Evolutionary conservation across 2,113 vertebrate species (phyloP).

Genomic region (Alethe castanea): DNA sequence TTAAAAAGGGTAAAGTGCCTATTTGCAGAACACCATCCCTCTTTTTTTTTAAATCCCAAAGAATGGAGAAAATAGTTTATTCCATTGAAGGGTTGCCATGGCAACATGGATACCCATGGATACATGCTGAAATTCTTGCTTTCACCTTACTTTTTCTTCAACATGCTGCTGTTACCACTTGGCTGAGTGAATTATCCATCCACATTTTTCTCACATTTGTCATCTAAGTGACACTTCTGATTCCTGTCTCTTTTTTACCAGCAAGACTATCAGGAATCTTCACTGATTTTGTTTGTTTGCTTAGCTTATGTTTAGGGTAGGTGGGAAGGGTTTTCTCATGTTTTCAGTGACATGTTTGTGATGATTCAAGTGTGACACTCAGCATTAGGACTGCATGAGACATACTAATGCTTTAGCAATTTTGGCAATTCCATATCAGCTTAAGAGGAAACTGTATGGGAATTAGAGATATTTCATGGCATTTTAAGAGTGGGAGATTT

Average conservation of each 20-base stretch:
- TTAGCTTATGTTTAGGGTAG: neutral
- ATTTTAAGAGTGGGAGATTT: neutral
- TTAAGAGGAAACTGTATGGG: neutral
- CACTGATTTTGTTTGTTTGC: neutral
- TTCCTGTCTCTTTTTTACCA: neutral
- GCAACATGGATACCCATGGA: conserved; percentile 60
- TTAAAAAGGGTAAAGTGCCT: neutral
- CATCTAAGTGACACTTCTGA: neutral
- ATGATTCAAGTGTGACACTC: neutral
- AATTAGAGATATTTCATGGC: neutral
- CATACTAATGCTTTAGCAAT: neutral
- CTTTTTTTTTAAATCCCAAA: neutral
- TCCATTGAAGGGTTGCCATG: conserved; percentile 60
- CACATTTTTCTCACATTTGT: neutral
- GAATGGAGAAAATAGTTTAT: conserved; percentile 59
- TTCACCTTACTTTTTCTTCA: conserved; percentile 33
- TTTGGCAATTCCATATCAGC: neutral
- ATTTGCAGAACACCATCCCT: conserved; percentile 14
- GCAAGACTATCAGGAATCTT: neutral
- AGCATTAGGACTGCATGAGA: neutral
- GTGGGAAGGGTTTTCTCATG: neutral
- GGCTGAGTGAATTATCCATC: neutral
- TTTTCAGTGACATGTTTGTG: neutral
- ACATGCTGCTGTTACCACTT: neutral
- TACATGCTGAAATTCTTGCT: conserved; percentile 57